These are phyloP conservation scores for Silurus lanzhouensis DNA, from an alignment of 2,797 vertebrate genomes.

Conservation along the genomic window DNA sequence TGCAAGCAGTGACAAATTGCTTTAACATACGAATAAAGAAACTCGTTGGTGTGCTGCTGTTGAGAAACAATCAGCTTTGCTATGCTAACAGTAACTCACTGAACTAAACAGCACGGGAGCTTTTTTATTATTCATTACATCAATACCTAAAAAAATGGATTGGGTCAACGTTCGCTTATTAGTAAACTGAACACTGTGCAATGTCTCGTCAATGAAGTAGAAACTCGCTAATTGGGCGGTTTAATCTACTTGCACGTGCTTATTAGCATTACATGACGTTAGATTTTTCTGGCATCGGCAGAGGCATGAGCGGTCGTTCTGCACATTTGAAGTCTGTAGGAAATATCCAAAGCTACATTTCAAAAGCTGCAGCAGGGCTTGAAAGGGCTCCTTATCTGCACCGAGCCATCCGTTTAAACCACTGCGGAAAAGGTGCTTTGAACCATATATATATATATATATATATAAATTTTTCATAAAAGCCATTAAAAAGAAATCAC, in stretches of 20 bases:
- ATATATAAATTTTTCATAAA: not conserved
- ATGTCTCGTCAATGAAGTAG: not conserved
- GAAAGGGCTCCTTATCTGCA: constrained; percentile 63
- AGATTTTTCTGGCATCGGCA: not conserved
- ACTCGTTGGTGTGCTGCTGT: not conserved
- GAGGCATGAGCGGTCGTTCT: not conserved
- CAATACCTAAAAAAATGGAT: not conserved
- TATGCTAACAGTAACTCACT: not conserved
- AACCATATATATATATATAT: constrained; percentile 21
- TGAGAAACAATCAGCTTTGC: not conserved
- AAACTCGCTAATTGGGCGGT: not conserved
- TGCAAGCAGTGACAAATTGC: not conserved
- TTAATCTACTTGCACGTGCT: too few species aligned
- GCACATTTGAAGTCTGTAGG: constrained; percentile 52
- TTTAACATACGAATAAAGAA: not conserved
- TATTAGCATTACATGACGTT: not conserved
- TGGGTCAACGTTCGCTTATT: not conserved
- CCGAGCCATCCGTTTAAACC: constrained; percentile 55
- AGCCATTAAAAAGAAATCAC: constrained; percentile 17
- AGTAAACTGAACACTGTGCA: too few species aligned
- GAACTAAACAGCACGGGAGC: not conserved
- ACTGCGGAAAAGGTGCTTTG: constrained; percentile 37
- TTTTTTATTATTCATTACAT: not conserved
- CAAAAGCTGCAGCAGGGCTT: constrained; percentile 51
- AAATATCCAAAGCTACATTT: constrained; percentile 60